phyloP scores from a whole-genome alignment of 2,888 invertebrate species.

The Minunthozetes semirufus region DNA sequence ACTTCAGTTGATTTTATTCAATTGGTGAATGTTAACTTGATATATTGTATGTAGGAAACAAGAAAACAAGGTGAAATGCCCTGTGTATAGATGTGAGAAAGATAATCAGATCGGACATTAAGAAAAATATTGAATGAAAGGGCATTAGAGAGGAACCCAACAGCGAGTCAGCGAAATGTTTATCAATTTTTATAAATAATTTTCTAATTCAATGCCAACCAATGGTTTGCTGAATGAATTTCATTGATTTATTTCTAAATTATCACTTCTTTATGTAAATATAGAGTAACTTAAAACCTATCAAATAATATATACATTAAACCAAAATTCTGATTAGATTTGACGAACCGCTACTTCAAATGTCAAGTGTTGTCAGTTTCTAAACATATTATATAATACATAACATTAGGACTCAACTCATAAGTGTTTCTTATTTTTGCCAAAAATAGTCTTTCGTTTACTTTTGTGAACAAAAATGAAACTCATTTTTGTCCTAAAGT shows the following conservation, averaged over 20 bases:
- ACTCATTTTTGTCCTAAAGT: background rate
- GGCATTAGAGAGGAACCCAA: too few relatives aligned
- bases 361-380: background rate
- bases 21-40: too few relatives aligned
- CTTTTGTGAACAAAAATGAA: background rate
- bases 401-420: background rate
- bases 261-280: background rate
- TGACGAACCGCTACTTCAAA: background rate
- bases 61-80: too few relatives aligned
- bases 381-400: background rate
- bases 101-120: too few relatives aligned
- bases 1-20: too few relatives aligned
- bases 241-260: background rate
- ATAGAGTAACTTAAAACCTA: background rate
- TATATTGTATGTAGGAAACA: too few relatives aligned
- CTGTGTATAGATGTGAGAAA: too few relatives aligned
- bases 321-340: background rate
- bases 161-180: background rate
- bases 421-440: background rate
- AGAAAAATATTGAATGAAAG: background rate
- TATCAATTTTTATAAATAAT: background rate
- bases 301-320: background rate
- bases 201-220: background rate
- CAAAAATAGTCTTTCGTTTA: background rate
- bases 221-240: background rate